phyloP scores from a whole-genome alignment of 2,797 vertebrate genomes.

The Trachops cirrhosus region DNA sequence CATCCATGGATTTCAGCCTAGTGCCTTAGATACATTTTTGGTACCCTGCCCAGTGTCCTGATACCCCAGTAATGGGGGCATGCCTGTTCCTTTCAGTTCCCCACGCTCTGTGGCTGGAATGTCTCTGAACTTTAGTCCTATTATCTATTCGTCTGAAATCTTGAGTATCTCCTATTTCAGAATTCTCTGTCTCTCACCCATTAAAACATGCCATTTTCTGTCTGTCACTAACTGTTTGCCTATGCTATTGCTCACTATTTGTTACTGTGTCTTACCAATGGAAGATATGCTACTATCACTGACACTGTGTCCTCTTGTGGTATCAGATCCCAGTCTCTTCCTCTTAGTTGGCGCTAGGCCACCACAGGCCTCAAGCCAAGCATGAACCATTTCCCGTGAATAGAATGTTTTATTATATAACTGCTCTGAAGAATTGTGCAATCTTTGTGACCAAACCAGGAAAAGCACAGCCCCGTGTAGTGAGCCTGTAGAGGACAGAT shows the following conservation, averaged over 20 bases:
- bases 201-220: background rate
- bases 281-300: background rate
- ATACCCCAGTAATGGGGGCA: background rate
- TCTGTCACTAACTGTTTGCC: background rate
- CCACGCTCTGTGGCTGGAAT: background rate
- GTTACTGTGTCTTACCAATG: background rate
- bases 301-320: background rate
- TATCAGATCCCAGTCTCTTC: background rate
- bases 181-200: background rate
- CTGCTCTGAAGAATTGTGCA: background rate
- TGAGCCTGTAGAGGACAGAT: background rate
- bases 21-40: background rate
- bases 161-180: background rate
- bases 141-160: background rate
- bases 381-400: background rate
- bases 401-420: constrained; percentile 11
- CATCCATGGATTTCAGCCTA: background rate
- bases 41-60: background rate
- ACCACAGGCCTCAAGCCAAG: background rate
- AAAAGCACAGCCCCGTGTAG: background rate
- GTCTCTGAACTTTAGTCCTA: background rate
- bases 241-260: background rate
- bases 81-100: background rate
- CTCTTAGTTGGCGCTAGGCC: background rate
- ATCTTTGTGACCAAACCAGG: background rate